phyloP scores from a whole-genome alignment of 92 coral and sea anemone genomes.

The Porites evermanni region DNA sequence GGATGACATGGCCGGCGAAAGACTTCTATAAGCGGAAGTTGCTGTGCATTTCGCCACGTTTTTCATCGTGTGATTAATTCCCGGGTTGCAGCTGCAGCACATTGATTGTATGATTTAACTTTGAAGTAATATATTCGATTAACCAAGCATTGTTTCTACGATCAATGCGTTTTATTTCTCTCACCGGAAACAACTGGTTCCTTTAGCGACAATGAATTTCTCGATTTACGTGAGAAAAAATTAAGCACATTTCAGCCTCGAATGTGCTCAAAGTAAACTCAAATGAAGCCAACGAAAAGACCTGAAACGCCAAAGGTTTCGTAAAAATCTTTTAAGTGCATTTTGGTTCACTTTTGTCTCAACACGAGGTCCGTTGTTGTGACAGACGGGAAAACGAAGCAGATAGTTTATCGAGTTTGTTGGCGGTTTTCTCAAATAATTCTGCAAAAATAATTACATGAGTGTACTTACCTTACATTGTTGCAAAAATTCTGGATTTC shows the following conservation, averaged over 20 bases:
- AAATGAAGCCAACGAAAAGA: not conserved
- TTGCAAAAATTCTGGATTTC: not conserved
- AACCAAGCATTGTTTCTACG: conserved; percentile 25
- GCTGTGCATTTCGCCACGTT: not conserved
- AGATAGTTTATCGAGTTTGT: not conserved
- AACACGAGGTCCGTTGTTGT: conserved; percentile 52
- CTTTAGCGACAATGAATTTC: conserved; percentile 20
- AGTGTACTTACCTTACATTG: conserved; percentile 45
- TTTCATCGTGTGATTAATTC: not conserved
- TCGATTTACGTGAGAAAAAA: conserved; percentile 2
- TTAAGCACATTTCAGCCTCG: not conserved
- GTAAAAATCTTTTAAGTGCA: not conserved
- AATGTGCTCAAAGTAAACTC: not conserved
- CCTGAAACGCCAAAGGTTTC: not conserved
- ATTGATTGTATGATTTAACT: conserved; percentile 6
- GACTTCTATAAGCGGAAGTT: not conserved
- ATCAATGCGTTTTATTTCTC: conserved; percentile 1
- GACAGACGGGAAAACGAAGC: conserved; percentile 28
- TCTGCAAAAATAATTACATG: not conserved
- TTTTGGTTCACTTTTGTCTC: conserved; percentile 36
- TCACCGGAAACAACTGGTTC: conserved; percentile 39
- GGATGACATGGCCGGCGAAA: not conserved
- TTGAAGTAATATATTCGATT: conserved; percentile 13
- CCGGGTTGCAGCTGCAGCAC: conserved; percentile 23
- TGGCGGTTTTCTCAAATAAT: conserved; percentile 3